phyloP scores from a whole-genome alignment of 1,140 invertebrate genomes.

The Asbolus verrucosus region DNA sequence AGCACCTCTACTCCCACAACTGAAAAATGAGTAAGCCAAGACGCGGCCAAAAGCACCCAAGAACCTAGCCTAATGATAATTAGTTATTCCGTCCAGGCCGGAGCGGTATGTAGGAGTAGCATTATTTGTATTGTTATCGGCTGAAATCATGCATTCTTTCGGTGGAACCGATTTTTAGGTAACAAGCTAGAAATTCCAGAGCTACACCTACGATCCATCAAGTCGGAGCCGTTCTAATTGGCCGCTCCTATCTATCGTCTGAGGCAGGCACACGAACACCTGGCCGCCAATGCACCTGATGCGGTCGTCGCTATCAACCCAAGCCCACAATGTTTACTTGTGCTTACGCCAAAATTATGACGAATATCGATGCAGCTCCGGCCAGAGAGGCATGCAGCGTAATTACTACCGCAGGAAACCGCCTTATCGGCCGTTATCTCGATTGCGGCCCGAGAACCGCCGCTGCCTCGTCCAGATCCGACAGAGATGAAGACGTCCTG shows the following conservation, averaged over 20 bases:
- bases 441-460: not conserved
- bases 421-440: not conserved
- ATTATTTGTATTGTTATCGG: conserved; percentile 21
- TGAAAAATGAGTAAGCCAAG: no score
- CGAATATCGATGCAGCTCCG: conserved; percentile 20
- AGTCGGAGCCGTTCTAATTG: conserved; percentile 43
- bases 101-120: not conserved
- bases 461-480: conserved; percentile 14
- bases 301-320: conserved; percentile 13
- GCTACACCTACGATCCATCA: conserved; percentile 46
- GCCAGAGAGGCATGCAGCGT: not conserved
- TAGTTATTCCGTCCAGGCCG: not conserved
- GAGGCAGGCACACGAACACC: conserved; percentile 32
- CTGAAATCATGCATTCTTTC: conserved; percentile 13
- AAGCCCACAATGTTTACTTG: conserved; percentile 38
- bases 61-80: not conserved
- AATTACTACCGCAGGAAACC: conserved; percentile 16
- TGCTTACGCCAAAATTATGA: conserved; percentile 41
- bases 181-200: conserved; percentile 45
- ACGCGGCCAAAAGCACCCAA: no score
- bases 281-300: conserved; percentile 43
- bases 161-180: conserved; percentile 32
- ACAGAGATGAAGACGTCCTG: conserved; percentile 27
- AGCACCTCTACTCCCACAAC: no score
- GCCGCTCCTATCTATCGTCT: conserved; percentile 42